Conservation (phyloP, 2,113 vertebrate species). For the Miniopterus natalensis region DNA sequence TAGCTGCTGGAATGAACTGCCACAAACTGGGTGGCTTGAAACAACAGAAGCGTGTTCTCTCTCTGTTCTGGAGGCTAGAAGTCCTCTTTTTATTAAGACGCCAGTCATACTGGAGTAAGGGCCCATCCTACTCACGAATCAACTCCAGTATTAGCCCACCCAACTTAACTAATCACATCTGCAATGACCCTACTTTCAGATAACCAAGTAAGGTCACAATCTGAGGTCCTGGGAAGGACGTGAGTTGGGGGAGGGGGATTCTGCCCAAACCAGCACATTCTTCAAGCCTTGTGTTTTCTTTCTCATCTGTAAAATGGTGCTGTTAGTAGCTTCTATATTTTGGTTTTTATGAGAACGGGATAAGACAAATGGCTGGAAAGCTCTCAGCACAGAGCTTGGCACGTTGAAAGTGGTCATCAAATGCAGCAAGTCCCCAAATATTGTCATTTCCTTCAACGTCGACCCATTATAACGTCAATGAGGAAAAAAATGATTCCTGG, state of each 20-base stretch:
- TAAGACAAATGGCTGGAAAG: neutral
- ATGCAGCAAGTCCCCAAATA: neutral
- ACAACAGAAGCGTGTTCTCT: neutral
- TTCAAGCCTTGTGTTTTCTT: neutral
- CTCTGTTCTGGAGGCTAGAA: neutral
- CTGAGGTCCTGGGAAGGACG: neutral
- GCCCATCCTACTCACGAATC: neutral
- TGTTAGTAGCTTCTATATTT: fast-evolving
- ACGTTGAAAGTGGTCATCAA: neutral
- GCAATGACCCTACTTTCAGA: neutral
- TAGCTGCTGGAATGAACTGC: neutral
- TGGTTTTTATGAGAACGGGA: neutral
- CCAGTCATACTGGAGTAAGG: neutral
- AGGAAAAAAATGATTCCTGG: too few species aligned
- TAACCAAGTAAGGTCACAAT: neutral
- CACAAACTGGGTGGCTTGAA: neutral
- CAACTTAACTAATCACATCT: neutral
- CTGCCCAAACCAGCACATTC: neutral
- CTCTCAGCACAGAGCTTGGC: neutral
- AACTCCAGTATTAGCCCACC: neutral
- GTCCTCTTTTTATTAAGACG: neutral
- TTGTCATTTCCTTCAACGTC: neutral
- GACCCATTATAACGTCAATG: too few species aligned
- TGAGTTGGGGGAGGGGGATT: too few species aligned
- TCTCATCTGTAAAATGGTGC: neutral